These are phyloP conservation scores for Hirtodrosophila confusa DNA, from an alignment of 2,888 invertebrate species.

Conservation along the genomic window DNA sequence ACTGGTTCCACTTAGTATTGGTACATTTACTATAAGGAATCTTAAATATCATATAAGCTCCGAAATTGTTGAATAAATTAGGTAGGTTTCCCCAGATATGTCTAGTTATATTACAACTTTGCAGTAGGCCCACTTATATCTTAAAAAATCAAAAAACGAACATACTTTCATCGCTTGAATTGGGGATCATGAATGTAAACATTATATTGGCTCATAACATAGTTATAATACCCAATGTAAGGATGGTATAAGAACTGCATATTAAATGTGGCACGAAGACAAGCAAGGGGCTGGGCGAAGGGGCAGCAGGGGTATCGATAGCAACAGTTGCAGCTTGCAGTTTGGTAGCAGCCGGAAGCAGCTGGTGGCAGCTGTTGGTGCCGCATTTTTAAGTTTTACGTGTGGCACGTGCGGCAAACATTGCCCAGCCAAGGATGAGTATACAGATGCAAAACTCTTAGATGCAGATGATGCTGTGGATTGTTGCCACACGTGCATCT, in stretches of 20 bases:
- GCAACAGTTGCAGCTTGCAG: conserved; percentile 69
- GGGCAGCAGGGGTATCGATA: conserved; percentile 53
- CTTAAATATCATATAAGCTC: no score
- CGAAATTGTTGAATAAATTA: no score
- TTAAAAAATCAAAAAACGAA: background rate
- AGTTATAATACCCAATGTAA: conserved; percentile 51
- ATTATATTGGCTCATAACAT: conserved; percentile 25
- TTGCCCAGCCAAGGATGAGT: conserved; percentile 45
- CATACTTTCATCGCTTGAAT: conserved; percentile 7
- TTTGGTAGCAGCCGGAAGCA: conserved; percentile 54
- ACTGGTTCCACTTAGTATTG: no score
- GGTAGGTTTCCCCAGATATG: no score
- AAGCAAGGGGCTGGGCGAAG: background rate
- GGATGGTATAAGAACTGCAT: conserved; percentile 46
- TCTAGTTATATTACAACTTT: no score
- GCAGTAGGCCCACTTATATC: no score
- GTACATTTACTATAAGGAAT: no score
- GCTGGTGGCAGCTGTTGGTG: conserved; percentile 68
- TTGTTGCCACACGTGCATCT: conserved; percentile 51
- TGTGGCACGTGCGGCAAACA: conserved; percentile 75
- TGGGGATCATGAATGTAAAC: conserved; percentile 13
- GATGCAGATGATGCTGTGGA: conserved; percentile 50
- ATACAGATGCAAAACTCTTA: conserved; percentile 60
- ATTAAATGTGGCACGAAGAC: conserved; percentile 54
- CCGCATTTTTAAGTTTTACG: conserved; percentile 79